Percentiles rank a stretch among this genome's conserved stretches.
phyloP scores from a whole-genome alignment of 2,797 vertebrate genomes.

The Hyperoplus lanceolatus region DNA sequence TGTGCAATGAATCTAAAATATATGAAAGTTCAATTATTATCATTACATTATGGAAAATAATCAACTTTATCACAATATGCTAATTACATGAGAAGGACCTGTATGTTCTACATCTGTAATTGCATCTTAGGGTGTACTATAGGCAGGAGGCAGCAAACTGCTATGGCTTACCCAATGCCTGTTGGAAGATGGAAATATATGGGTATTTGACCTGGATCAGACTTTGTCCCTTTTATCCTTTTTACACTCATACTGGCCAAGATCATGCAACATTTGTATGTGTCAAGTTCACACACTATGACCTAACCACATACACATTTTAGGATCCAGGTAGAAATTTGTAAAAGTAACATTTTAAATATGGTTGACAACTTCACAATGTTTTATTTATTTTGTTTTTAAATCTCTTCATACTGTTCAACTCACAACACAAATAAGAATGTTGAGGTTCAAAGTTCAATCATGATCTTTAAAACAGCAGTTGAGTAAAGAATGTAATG shows the following conservation, averaged over 20 bases:
- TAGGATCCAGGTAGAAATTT: not conserved
- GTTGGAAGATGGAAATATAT: not conserved
- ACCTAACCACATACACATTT: not conserved
- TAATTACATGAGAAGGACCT: too few species aligned
- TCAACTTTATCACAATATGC: too few species aligned
- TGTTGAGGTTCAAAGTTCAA: not conserved
- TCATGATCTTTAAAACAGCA: not conserved
- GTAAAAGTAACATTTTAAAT: not conserved
- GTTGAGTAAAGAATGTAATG: not conserved
- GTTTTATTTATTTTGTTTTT: too few species aligned
- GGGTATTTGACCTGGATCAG: constrained; percentile 8
- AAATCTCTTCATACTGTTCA: constrained; percentile 24
- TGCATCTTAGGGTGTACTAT: constrained; percentile 10
- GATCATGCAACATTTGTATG: not conserved
- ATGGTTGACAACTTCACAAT: not conserved
- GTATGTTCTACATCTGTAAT: constrained; percentile 12
- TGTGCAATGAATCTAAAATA: too few species aligned
- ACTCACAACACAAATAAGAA: not conserved
- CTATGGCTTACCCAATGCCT: constrained; percentile 1
- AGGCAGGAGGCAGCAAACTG: constrained; percentile 20
- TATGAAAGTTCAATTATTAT: too few species aligned
- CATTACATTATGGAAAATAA: too few species aligned
- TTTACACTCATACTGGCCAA: not conserved
- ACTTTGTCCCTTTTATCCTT: not conserved
- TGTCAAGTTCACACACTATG: not conserved